These are phyloP conservation scores for Yoshiicerus persimilis DNA, from an alignment of 1,140 invertebrate species.

Conservation along the genomic window DNA sequence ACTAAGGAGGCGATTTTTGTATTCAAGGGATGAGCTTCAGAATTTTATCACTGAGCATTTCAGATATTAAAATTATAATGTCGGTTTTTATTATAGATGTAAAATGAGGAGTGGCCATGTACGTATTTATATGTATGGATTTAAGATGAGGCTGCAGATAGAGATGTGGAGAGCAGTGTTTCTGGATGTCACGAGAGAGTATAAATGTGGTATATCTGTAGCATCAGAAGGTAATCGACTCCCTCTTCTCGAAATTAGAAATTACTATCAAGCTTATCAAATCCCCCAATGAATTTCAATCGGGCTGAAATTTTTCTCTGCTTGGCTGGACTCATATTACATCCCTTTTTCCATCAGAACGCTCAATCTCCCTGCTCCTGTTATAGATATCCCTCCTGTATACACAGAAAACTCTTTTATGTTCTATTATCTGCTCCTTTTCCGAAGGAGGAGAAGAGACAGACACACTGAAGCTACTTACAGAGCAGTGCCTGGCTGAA, in stretches of 20 bases:
- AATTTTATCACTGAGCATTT: neutral
- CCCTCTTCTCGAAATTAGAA: slow-evolving; percentile 35
- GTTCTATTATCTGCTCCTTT: neutral
- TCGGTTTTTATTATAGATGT: neutral
- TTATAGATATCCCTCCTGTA: neutral
- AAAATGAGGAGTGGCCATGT: neutral
- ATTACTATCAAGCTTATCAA: slow-evolving; percentile 32
- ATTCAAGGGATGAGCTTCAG: neutral
- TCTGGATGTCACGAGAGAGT: neutral
- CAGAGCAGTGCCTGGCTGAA: neutral
- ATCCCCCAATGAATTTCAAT: slow-evolving; percentile 41
- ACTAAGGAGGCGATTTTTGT: neutral
- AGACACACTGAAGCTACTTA: neutral
- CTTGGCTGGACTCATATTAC: slow-evolving; percentile 10
- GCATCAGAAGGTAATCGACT: neutral
- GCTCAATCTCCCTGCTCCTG: neutral
- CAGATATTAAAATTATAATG: neutral
- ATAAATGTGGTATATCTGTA: neutral
- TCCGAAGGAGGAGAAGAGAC: neutral
- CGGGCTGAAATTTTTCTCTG: slow-evolving; percentile 9
- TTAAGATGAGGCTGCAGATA: neutral
- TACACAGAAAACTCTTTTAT: neutral
- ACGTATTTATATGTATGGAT: neutral
- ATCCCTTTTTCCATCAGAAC: slow-evolving; percentile 11
- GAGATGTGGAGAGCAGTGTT: neutral